These are phyloP conservation scores for Chymomyza amoena DNA, from an alignment of 2,888 invertebrate species.

Conservation along the genomic window DNA sequence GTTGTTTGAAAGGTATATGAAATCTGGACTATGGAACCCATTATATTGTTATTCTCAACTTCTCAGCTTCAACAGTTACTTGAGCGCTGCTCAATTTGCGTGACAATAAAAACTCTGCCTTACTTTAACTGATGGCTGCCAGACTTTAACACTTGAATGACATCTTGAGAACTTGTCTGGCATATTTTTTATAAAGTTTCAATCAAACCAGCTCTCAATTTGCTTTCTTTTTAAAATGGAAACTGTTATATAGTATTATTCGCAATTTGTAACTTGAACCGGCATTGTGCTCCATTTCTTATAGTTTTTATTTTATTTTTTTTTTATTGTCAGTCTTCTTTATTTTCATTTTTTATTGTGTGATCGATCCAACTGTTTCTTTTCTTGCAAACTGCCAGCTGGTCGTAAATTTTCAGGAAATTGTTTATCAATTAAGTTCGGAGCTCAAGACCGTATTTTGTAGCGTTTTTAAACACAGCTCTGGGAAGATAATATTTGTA, in stretches of 20 bases:
- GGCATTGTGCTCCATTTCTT: not conserved
- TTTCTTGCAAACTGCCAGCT: slow-evolving; percentile 22
- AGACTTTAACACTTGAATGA: not conserved
- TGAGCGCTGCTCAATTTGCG: too few relatives aligned
- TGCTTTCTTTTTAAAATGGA: not conserved
- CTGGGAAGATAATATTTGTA: not conserved
- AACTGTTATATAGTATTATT: not conserved
- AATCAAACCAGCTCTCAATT: not conserved
- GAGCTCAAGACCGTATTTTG: not conserved
- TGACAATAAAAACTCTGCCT: not conserved
- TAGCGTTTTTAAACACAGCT: not conserved
- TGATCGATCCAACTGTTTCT: slow-evolving; percentile 8
- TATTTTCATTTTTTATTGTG: not conserved
- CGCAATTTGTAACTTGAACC: slow-evolving; percentile 17
- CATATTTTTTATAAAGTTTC: not conserved
- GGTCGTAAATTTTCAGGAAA: slow-evolving; percentile 37
- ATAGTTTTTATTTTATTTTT: not conserved
- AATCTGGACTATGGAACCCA: too few relatives aligned
- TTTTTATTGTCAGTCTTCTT: not conserved
- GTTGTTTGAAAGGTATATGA: too few relatives aligned
- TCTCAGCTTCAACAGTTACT: not conserved
- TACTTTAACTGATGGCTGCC: not conserved
- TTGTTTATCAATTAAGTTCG: slow-evolving; percentile 42
- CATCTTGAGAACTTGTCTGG: not conserved
- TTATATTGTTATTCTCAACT: not conserved